Evolutionary conservation across 2,113 vertebrate genomes (phyloP), one percentile per base, ranked within the genome.

Genomic region (Zootoca vivipara): DNA sequence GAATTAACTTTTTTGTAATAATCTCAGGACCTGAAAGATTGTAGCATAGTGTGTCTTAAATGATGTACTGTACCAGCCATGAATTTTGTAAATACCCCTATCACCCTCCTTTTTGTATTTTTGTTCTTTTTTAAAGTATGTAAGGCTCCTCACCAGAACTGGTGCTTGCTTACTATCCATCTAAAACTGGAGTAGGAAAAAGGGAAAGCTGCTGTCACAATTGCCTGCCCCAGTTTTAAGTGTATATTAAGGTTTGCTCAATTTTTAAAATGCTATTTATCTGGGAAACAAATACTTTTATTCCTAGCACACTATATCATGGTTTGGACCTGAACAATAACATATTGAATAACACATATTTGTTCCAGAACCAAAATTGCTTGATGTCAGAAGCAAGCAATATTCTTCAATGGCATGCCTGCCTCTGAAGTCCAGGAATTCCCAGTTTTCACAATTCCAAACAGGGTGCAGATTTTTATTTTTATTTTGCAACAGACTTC

Each of bases 41-140:
- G 97, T 97, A 97, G 97, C 97, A 97, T 97, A 97, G 97, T 97
- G 96, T 97, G 97, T 97, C 97, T 97, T 97, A 97, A 97, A 97
- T 96, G 93, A 97, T 97, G 97, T 97, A 97, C 96, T 97, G 97
- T 97, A 97, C 97, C 97, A 97, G 97, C 97, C 96, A 97, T 97
- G 97, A 96, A 96, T 96, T 97, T 97, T 97, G 97, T 97, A 97
- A 97, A 97, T 97, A 97, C 93, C 96, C 96, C 91, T 95, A 96
- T 96, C 95, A 96, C 96, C 94, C 95, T 94, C 40, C 72, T 95
- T 95, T 97, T 97, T 96, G 96, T 97, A 97, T 97, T 97, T 97
- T 96, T 94, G 93, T 96, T 96, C 96, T 96, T 96, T 94, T 77
- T 40, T 93, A 82, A 89, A 93, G 83, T 92, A 90, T 91, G 90